Base-by-base conservation (phyloP, 1,140 invertebrate genomes). In the Pseudobourletiella spinata region DNA sequence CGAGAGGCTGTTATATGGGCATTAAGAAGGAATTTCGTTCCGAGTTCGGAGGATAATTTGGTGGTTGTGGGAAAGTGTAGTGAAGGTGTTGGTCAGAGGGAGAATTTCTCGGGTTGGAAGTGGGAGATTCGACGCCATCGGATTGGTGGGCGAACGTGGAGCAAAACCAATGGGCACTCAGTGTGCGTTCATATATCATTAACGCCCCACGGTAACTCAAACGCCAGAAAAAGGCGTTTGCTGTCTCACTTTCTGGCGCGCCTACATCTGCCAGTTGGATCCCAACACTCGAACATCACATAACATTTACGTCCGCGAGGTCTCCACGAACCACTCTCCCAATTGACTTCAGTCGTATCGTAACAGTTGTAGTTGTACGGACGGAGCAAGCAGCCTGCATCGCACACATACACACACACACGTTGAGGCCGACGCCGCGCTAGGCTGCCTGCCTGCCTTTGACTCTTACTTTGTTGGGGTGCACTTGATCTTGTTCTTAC, bases 121-220 rank as follows among this genome's bases (percentile, higher is more conserved):
- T 54, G 61, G 55, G 35, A 30, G 61, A 42, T 57, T 30, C 22
- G 20, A 18, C 56, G 54, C 39, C 42, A 59, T 50, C 46, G 56
- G 65, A 67, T 67, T 67, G 61, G 66, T 64, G 52, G 64, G 57
- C 43, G 44, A 26, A 43, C 42, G 55, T 52, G 56, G 59, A 64
- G 59, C 22, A 55, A 65, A 57, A 61, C 63, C 63, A 68, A 68
- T 68, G 66, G 66, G 62, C 54, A 61, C 59, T 61, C 58, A 51
- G 58, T 25, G 52, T 61, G 55, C 63, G 16, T 25, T 48, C 16
- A 8, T 15, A n/a, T 48, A 11, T 69, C 67, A 69, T 69, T 69
- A 69, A 69, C 67, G 67, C 67, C 67, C 64, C 57, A 62, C 64
- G 67, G 59, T 57, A 63, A 52, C 58, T 63, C 50, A 50, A 65